Evolutionary conservation across 2,113 vertebrate species (phyloP), one percentile per base, ranked within the genome.

Genomic region (Solea senegalensis): DNA sequence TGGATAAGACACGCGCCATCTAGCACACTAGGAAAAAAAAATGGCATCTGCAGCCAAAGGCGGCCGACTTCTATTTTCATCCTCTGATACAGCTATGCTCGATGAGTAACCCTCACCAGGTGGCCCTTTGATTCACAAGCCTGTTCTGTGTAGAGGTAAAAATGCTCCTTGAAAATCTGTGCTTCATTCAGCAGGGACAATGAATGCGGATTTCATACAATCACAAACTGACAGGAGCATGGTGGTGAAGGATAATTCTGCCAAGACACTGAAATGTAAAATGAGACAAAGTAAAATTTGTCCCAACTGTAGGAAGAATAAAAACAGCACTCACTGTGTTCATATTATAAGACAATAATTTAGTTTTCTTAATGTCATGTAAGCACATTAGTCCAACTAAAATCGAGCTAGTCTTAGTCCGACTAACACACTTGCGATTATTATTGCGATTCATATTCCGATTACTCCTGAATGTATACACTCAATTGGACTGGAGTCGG

Each of bases 61-160:
- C 58, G 21, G 26, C 60, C 48, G 11, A 46, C 41, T 15, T 65
- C 51, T 48, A 69, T 57, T 65, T 72, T 64, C 28, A 28, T 28
- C 5, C 0, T 43, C 39, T 54, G 58, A 59, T 48, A 49, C 13
- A 64, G 0, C 21, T 45, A 44, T 49, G 65, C 58, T 72, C 0
- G 5, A 57, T 21, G 9, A 61, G 57, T 26, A 53, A 40, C 43
- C 50, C 8, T 45, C 69, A 63, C 7, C 28, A 53, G 40, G 57
- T 65, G 39, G 6, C 3, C 26, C 21, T 62, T 34, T 65, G 69
- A 78, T 79, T 84, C 69, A 74, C 39, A n/a, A 58, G 57, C 60
- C 28, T 45, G 52, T 57, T 64, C 58, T 62, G n/a, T 69, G 15
- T 21, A n/a, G 40, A 59, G 43, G 1, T 44, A 9, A 14, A 57